A percentile compares a stretch with the other conserved stretches of the same genome.
Conservation (phyloP, 2,888 invertebrate genomes). For the Melinaea marsaeus region DNA sequence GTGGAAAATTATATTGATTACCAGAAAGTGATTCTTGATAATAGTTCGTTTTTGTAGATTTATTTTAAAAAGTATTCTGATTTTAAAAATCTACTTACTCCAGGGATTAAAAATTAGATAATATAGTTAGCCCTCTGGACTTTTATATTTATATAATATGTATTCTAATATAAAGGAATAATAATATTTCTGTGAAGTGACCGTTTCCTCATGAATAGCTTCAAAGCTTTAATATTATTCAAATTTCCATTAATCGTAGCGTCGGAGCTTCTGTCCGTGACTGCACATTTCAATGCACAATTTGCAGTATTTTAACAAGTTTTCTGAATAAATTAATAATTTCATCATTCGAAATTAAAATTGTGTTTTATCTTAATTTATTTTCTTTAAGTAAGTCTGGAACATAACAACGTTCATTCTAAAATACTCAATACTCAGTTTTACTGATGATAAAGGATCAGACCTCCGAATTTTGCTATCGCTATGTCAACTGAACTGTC, state of each 20-base stretch:
- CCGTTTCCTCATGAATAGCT: slow-evolving; percentile 17
- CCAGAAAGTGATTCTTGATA: no score
- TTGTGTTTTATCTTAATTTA: not conserved
- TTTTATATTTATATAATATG: no score
- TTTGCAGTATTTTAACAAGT: slow-evolving; percentile 26
- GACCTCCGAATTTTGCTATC: no score
- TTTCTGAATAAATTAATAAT: slow-evolving; percentile 31
- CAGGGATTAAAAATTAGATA: no score
- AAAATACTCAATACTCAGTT: no score
- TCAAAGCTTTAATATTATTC: slow-evolving; percentile 17
- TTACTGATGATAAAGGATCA: no score
- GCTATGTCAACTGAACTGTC: no score
- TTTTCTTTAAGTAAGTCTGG: not conserved
- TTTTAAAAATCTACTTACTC: no score
- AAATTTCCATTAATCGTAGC: slow-evolving; percentile 20
- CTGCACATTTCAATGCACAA: slow-evolving; percentile 25
- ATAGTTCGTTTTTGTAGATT: no score
- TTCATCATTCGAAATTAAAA: slow-evolving; percentile 13
- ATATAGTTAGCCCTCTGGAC: no score
- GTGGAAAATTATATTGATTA: not conserved
- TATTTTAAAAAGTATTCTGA: no score
- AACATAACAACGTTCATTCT: no score
- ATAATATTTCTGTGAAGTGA: slow-evolving; percentile 9
- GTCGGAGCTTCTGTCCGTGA: slow-evolving; percentile 16
- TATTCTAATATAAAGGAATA: slow-evolving; percentile 4